Percentiles rank a stretch among this genome's conserved stretches.
Evolutionary conservation across 1,140 invertebrate species (phyloP).

Genomic region (Drosophila melanogaster): Release_6_plus_ISO1_MT NC_004354.4:13083001-13083500

Average conservation of each 20-base stretch:
- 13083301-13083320: slow-evolving; percentile 24
- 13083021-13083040: slow-evolving; percentile 22
- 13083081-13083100: slow-evolving; percentile 37
- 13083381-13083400: neutral
- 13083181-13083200: slow-evolving; percentile 34
- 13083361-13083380: neutral
- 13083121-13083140: neutral
- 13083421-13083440: slow-evolving; percentile 6
- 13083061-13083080: neutral
- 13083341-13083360: slow-evolving; percentile 23
- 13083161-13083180: slow-evolving; percentile 49
- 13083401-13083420: neutral
- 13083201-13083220: neutral
- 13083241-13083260: neutral
- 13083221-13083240: neutral
- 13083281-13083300: neutral
- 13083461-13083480: slow-evolving; percentile 9
- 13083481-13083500: slow-evolving; percentile 1
- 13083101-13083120: slow-evolving; percentile 22
- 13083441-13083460: slow-evolving; percentile 13
- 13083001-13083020: slow-evolving; percentile 41
- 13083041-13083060: slow-evolving; percentile 19
- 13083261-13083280: neutral
- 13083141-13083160: slow-evolving; percentile 1
- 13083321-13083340: slow-evolving; percentile 28